These are phyloP conservation scores for Scomber colias DNA, from an alignment of 2,113 vertebrate genomes.

Conservation along the genomic window DNA sequence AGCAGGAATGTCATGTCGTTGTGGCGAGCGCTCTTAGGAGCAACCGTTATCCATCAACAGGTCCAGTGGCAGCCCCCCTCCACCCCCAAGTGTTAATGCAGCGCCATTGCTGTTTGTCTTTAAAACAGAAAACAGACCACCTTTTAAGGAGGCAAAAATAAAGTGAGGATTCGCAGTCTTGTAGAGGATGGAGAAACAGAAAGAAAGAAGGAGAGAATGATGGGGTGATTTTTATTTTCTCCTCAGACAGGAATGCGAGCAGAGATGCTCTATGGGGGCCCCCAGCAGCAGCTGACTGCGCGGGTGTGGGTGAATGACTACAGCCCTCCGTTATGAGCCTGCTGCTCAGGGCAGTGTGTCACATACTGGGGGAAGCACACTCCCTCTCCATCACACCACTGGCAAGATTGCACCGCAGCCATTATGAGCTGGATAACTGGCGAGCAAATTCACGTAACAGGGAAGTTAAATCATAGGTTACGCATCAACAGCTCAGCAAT, in stretches of 20 bases:
- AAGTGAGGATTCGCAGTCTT: constrained; percentile 41
- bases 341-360: constrained; percentile 53
- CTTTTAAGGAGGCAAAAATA: constrained; percentile 75
- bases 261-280: constrained; percentile 22
- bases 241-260: constrained; percentile 61
- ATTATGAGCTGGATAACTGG: background rate
- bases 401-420: background rate
- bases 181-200: background rate
- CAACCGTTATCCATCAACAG: constrained; percentile 42
- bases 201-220: constrained; percentile 13
- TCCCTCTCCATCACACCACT: constrained; percentile 14
- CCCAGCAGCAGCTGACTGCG: constrained; percentile 64
- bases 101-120: constrained; percentile 2
- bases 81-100: constrained; percentile 7
- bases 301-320: constrained; percentile 44
- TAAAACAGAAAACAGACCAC: constrained; percentile 39
- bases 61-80: background rate
- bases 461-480: constrained; percentile 36
- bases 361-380: constrained; percentile 31
- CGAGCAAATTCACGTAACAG: background rate
- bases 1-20: constrained; percentile 57
- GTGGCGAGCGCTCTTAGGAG: constrained; percentile 23
- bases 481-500: background rate
- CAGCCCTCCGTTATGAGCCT: constrained; percentile 41
- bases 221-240: constrained; percentile 60